Evolutionary conservation across 2,797 vertebrate genomes (phyloP), one percentile per base, ranked within the genome.

Genomic region (Phataginus tetradactyla): DNA sequence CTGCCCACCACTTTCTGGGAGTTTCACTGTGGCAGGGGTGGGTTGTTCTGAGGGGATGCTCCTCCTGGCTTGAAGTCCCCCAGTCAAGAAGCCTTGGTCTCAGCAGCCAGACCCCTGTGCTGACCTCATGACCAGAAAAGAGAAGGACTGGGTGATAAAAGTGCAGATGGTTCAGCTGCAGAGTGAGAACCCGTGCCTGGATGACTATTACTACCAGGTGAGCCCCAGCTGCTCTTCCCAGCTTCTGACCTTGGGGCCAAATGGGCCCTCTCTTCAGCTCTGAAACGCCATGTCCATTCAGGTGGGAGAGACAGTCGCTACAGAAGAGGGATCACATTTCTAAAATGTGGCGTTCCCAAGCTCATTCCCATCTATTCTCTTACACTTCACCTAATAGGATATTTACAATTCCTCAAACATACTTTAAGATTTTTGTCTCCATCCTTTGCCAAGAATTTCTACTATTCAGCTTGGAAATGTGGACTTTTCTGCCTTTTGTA

Each of bases 81-180:
- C 97, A 64, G 27, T 91, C 69, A 99, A 99, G 97, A 99, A 99
- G 97, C 74, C 89, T 29, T 98, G 98, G 87, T 98, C 99, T 68
- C 96, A 66, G 53, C 97, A 99, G 90, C 98, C 96, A 95, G 99
- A 99, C 93, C 98, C 98, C 32, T 99, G 99, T 51, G 98, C 98
- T 57, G 99, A 99, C 72, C 97, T 99, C 79, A 99, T 99, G 99
- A 99, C 99, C 0, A 95, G 86, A 25, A 99, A 99, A 97, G 99
- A 99, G 97, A 99, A 99, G 98, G 99, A 99, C 86, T 99, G 99
- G 99, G 99, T 99, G 57, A 98, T 99, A 77, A 99, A 99, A 94
- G 98, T 99, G 92, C 99, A 99, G 97, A 99, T 99, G 99, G 99
- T 99, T 72, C 99, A 99, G 98, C 98, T 99, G 94, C 99, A 99